These are phyloP conservation scores for Aricia artaxerxes DNA, from an alignment of 2,888 invertebrate species.

Conservation along the genomic window DNA sequence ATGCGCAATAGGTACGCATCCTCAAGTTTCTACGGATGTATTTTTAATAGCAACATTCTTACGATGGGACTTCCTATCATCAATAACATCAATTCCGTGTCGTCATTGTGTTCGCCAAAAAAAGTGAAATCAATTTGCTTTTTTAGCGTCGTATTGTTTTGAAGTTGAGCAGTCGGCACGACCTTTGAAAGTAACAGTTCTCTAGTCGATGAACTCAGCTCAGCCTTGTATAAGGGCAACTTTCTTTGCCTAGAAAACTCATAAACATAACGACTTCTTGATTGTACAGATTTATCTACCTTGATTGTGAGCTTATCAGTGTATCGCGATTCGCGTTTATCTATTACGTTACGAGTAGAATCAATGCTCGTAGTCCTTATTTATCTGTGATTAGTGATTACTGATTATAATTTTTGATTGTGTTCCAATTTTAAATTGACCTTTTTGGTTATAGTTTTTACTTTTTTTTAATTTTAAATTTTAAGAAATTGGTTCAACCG, in stretches of 20 bases:
- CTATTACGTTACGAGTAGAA: conserved; percentile 8
- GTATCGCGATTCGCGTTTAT: conserved; percentile 7
- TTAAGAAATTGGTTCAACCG: too few relatives aligned
- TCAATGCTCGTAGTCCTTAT: conserved; percentile 24
- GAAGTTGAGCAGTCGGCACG: conserved; percentile 41
- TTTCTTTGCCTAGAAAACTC: conserved; percentile 62
- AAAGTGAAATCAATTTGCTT: conserved; percentile 28
- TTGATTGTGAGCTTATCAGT: conserved; percentile 20
- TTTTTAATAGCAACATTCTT: neutral
- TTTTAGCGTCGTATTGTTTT: conserved; percentile 24
- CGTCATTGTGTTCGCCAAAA: conserved; percentile 9
- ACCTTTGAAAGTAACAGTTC: conserved; percentile 79
- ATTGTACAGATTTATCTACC: conserved; percentile 27
- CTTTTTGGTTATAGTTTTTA: neutral
- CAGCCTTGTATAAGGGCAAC: conserved; percentile 55
- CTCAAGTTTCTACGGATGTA: neutral
- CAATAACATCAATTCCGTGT: neutral
- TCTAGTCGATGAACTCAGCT: conserved; percentile 64
- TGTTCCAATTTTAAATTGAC: neutral
- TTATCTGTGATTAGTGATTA: neutral
- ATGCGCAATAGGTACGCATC: neutral
- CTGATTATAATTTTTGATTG: conserved; percentile 1
- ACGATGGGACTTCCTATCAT: neutral
- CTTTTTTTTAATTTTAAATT: too few relatives aligned
- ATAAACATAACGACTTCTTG: conserved; percentile 50